phyloP scores from a whole-genome alignment of 2,113 vertebrate species.

The Ameiurus melas region DNA sequence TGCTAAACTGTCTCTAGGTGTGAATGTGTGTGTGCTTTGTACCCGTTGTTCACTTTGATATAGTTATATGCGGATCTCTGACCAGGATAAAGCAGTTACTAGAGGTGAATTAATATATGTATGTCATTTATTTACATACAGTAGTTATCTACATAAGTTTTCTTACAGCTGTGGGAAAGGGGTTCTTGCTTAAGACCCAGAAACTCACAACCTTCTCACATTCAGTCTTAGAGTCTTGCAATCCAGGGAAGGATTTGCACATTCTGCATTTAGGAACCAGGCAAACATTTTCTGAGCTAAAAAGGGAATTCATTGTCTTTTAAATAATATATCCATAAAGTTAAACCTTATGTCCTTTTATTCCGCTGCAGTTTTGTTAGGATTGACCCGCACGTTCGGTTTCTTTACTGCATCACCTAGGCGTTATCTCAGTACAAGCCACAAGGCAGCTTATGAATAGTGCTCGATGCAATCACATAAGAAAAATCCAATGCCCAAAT shows the following conservation, averaged over 20 bases:
- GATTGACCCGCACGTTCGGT: neutral
- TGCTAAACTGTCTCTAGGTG: neutral
- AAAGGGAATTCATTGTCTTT: neutral
- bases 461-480: slow-evolving; percentile 25
- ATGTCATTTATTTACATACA: neutral
- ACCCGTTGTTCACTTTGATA: neutral
- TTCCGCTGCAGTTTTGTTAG: neutral
- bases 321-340: neutral
- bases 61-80: neutral
- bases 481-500: neutral
- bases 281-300: neutral
- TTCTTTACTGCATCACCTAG: neutral
- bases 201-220: neutral
- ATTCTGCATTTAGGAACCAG: neutral
- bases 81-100: neutral
- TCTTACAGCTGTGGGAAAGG: neutral
- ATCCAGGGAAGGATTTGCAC: neutral
- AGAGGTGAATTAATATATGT: neutral
- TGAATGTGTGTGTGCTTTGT: neutral
- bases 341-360: neutral
- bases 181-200: neutral
- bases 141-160: neutral
- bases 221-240: neutral
- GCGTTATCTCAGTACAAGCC: neutral
- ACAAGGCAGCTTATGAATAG: neutral